Conservation (phyloP, 2,888 invertebrate genomes). For the Synanthedon myopaeformis region DNA sequence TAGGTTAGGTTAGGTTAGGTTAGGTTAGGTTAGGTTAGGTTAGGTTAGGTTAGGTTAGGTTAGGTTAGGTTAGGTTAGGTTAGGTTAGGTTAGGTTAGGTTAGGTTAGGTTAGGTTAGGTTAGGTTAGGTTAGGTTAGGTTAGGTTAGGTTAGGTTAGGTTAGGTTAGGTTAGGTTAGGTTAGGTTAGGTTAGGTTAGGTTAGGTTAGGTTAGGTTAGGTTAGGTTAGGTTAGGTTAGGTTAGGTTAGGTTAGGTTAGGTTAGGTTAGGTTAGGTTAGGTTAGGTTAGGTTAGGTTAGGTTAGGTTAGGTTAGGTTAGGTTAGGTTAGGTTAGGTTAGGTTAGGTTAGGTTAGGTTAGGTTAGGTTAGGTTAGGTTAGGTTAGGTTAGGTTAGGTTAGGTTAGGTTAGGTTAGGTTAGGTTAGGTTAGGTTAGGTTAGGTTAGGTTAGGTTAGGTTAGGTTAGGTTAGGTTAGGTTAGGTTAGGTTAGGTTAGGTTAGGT, state of each 20-base stretch:
- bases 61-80: slow-evolving; percentile 2
- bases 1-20: slow-evolving; percentile 7
- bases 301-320: slow-evolving; percentile 2
- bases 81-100: slow-evolving; percentile 5
- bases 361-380: background rate
- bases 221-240: background rate
- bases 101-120: slow-evolving; percentile 6
- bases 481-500: slow-evolving; percentile 13
- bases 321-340: slow-evolving; percentile 3
- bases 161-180: background rate
- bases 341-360: background rate
- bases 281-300: background rate
- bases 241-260: background rate
- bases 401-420: slow-evolving; percentile 4
- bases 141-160: slow-evolving; percentile 11
- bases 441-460: slow-evolving; percentile 6
- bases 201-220: background rate
- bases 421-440: slow-evolving; percentile 4
- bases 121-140: slow-evolving; percentile 9
- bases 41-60: slow-evolving; percentile 2
- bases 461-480: slow-evolving; percentile 8
- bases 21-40: slow-evolving; percentile 8
- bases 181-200: background rate
- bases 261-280: background rate
- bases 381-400: background rate